Percentiles rank a stretch among this genome's conserved stretches.
Evolutionary conservation across 2,113 vertebrate genomes (phyloP).

Genomic region (Halcyon senegalensis): DNA sequence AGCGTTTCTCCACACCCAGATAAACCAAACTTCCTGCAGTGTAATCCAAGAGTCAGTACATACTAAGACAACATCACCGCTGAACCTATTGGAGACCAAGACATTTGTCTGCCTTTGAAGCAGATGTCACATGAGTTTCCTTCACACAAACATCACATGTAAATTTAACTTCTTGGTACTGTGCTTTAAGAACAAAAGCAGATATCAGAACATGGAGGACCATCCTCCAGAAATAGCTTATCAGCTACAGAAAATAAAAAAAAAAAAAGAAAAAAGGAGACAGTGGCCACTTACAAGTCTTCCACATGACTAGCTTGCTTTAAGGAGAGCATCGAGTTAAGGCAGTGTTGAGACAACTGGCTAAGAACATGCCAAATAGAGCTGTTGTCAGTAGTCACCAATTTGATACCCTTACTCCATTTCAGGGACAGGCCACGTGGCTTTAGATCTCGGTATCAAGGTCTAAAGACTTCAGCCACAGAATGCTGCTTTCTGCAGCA

Average conservation of each 20-base stretch:
- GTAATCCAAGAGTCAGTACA: slow-evolving; percentile 41
- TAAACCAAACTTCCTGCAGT: slow-evolving; percentile 41
- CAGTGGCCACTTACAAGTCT: slow-evolving; percentile 71
- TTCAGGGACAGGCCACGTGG: not conserved
- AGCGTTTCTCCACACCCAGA: slow-evolving; percentile 14
- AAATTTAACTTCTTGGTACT: slow-evolving; percentile 69
- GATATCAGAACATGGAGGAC: slow-evolving; percentile 61
- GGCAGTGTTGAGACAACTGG: slow-evolving; percentile 67
- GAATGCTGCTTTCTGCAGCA: slow-evolving; percentile 17
- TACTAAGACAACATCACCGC: slow-evolving; percentile 62
- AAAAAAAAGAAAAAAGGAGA: not conserved
- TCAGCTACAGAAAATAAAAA: slow-evolving; percentile 35
- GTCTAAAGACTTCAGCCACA: slow-evolving; percentile 38
- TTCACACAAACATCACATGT: slow-evolving; percentile 65
- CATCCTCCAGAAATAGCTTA: slow-evolving; percentile 60
- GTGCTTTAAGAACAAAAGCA: slow-evolving; percentile 72
- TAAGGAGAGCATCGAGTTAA: slow-evolving; percentile 67
- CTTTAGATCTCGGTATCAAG: not conserved
- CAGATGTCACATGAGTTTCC: slow-evolving; percentile 66
- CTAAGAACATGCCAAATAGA: slow-evolving; percentile 46
- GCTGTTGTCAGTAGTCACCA: slow-evolving; percentile 64
- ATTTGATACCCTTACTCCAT: slow-evolving; percentile 44
- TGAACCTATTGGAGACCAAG: slow-evolving; percentile 55
- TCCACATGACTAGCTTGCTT: slow-evolving; percentile 61
- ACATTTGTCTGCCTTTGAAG: slow-evolving; percentile 46